These are phyloP conservation scores for Aproaerema taeniolella DNA, from an alignment of 2,888 invertebrate species.

Conservation along the genomic window DNA sequence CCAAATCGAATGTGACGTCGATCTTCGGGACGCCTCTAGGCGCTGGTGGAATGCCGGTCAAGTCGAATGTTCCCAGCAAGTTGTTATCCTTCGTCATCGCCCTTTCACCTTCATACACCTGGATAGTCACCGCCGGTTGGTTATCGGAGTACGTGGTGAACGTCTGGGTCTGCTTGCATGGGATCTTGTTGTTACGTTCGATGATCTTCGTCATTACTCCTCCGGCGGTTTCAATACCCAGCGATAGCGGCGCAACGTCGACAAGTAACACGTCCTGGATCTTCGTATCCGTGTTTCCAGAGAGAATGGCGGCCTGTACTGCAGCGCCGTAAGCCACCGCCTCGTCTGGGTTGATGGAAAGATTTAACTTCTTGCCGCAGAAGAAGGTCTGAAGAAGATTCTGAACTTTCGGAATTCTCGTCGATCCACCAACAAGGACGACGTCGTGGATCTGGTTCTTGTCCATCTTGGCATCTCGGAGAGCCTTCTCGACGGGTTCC, in stretches of 20 bases:
- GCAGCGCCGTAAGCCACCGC: slow-evolving; percentile 84
- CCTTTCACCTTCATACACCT: slow-evolving; percentile 82
- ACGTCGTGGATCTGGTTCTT: slow-evolving; percentile 86
- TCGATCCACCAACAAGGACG: slow-evolving; percentile 89
- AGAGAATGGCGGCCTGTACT: slow-evolving; percentile 80
- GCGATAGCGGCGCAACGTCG: slow-evolving; percentile 71
- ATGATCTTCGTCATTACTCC: slow-evolving; percentile 83
- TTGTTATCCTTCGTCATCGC: slow-evolving; percentile 84
- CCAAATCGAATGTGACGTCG: slow-evolving; percentile 48
- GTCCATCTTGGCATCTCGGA: slow-evolving; percentile 87
- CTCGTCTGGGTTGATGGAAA: slow-evolving; percentile 84
- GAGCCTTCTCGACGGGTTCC: slow-evolving; percentile 86
- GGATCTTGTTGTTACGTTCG: slow-evolving; percentile 79
- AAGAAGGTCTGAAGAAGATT: slow-evolving; percentile 83
- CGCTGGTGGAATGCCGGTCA: slow-evolving; percentile 79
- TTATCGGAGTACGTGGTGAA: slow-evolving; percentile 86
- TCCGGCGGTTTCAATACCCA: slow-evolving; percentile 83
- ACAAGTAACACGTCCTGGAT: slow-evolving; percentile 79
- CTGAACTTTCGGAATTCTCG: slow-evolving; percentile 88
- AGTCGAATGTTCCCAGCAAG: slow-evolving; percentile 69
- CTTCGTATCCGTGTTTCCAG: slow-evolving; percentile 80
- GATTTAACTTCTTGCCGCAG: slow-evolving; percentile 72
- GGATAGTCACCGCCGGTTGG: slow-evolving; percentile 80
- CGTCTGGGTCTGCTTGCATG: slow-evolving; percentile 78
- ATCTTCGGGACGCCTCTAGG: slow-evolving; percentile 78